Percentiles rank a stretch among this genome's conserved stretches.
Conservation (phyloP, 2,888 invertebrate genomes). For the Mesoligia furuncula region DNA sequence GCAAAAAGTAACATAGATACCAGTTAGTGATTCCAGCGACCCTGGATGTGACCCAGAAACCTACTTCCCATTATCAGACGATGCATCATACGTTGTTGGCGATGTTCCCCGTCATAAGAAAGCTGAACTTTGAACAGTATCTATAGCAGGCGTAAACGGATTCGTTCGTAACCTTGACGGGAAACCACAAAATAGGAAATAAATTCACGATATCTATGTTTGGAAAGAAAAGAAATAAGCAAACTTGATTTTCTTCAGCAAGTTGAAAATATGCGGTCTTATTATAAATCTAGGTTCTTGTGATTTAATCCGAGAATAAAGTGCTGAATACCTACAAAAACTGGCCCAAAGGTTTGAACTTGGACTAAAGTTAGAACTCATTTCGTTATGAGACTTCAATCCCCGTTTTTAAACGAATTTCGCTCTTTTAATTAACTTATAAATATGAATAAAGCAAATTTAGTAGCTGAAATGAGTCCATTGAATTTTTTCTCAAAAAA, state of each 20-base stretch:
- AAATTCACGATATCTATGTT: neutral
- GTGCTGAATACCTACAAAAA: neutral
- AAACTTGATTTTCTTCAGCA: neutral
- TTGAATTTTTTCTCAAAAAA: neutral
- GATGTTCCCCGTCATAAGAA: slow-evolving; percentile 38
- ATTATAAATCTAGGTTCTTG: too few species aligned
- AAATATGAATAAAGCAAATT: neutral
- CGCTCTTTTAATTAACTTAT: neutral
- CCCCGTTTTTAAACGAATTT: neutral
- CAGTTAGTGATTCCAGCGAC: slow-evolving; percentile 56
- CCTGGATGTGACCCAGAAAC: slow-evolving; percentile 61
- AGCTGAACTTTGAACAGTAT: slow-evolving; percentile 35
- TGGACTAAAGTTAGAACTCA: neutral
- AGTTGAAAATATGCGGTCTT: neutral
- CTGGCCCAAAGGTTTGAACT: neutral
- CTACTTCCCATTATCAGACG: slow-evolving; percentile 60
- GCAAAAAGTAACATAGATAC: slow-evolving; percentile 58
- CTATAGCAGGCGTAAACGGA: slow-evolving; percentile 27
- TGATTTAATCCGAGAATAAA: neutral
- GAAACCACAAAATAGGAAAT: slow-evolving; percentile 20
- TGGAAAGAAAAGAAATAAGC: neutral
- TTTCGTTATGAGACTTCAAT: neutral
- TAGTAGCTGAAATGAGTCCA: neutral
- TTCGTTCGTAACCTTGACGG: slow-evolving; percentile 23
- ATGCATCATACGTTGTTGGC: slow-evolving; percentile 49